Conservation (phyloP, 2,113 vertebrate genomes). For the Prunella fulvescens region DNA sequence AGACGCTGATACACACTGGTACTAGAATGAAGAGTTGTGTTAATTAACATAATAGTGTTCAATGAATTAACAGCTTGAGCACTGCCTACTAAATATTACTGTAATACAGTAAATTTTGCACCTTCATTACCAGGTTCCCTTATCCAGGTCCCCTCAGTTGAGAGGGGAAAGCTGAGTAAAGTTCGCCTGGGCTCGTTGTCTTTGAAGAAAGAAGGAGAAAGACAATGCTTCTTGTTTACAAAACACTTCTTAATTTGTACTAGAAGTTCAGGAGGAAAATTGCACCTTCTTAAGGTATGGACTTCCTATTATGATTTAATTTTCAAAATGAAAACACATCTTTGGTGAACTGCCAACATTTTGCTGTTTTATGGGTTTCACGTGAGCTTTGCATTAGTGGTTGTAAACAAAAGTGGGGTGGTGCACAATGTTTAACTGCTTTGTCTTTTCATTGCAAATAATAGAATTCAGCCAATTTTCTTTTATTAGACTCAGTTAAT, state of each 20-base stretch:
- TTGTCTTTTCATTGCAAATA: neutral
- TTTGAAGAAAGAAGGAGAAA: slow-evolving; percentile 97
- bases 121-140: slow-evolving; percentile 86
- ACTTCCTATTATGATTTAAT: neutral
- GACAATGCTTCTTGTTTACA: slow-evolving; percentile 98
- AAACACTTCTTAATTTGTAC: slow-evolving; percentile 98
- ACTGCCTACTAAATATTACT: neutral
- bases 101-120: slow-evolving; percentile 27
- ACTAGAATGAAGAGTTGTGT: neutral
- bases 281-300: slow-evolving; percentile 94
- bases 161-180: slow-evolving; percentile 95
- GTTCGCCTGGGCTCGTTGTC: slow-evolving; percentile 94
- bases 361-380: neutral
- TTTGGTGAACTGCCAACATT: neutral
- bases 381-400: neutral
- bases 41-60: neutral
- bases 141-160: slow-evolving; percentile 97
- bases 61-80: neutral
- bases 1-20: neutral
- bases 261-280: slow-evolving; percentile 95
- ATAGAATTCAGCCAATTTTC: neutral
- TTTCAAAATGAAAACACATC: neutral
- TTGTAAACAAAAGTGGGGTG: neutral
- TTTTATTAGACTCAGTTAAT: neutral
- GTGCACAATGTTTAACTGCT: neutral